Percentiles rank a stretch among this genome's conserved stretches.
These are phyloP conservation scores for Lacanobia oleracea DNA, from an alignment of 2,888 invertebrate genomes.

Conservation along the genomic window DNA sequence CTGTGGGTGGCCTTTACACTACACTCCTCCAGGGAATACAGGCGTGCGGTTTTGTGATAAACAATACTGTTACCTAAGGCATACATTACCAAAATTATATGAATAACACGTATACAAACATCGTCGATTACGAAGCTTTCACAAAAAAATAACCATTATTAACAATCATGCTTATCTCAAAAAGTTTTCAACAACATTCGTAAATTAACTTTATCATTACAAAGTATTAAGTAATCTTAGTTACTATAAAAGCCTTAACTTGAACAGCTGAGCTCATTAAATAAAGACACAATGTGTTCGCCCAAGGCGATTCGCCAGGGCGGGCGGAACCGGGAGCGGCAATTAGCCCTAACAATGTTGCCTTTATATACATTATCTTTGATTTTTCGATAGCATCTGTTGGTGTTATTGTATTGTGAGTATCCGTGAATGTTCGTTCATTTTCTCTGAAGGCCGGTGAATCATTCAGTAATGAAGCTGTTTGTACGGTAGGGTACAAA, in stretches of 20 bases:
- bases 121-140: slow-evolving; percentile 5
- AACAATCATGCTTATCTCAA: slow-evolving; percentile 19
- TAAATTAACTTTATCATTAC: slow-evolving; percentile 25
- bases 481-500: slow-evolving; percentile 33
- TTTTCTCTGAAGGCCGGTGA: slow-evolving; percentile 58
- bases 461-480: slow-evolving; percentile 53
- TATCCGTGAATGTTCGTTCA: slow-evolving; percentile 55
- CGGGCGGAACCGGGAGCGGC: slow-evolving; percentile 81
- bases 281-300: slow-evolving; percentile 75
- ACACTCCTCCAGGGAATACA: too few relatives aligned
- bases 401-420: slow-evolving; percentile 70
- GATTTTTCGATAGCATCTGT: slow-evolving; percentile 72
- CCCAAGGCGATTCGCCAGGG: slow-evolving; percentile 70
- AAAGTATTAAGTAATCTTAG: slow-evolving; percentile 28
- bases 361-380: slow-evolving; percentile 76
- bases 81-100: slow-evolving; percentile 21
- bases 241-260: slow-evolving; percentile 23
- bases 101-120: not conserved
- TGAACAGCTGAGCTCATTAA: slow-evolving; percentile 60
- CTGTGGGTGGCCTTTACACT: not conserved
- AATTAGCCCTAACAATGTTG: slow-evolving; percentile 83
- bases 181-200: slow-evolving; percentile 2
- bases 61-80: not conserved
- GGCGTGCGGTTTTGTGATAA: not conserved
- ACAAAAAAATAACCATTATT: slow-evolving; percentile 3